phyloP scores from a whole-genome alignment of 2,888 invertebrate genomes.

The Arenicola marina region DNA sequence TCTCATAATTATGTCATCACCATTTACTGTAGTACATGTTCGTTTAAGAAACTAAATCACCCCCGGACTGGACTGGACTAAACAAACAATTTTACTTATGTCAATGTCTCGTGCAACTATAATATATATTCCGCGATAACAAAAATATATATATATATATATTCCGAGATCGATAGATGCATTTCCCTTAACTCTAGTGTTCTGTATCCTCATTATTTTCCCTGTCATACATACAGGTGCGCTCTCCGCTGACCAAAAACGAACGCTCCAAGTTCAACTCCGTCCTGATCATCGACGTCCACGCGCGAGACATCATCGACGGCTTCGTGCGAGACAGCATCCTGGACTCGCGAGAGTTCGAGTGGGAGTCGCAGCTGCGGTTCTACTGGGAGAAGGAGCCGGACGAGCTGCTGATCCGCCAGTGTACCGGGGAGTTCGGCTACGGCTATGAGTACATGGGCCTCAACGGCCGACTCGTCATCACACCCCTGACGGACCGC shows the following conservation, averaged over 20 bases:
- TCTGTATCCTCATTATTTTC: background rate
- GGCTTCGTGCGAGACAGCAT: constrained; percentile 72
- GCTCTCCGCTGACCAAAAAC: constrained; percentile 75
- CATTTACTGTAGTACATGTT: too few relatives aligned
- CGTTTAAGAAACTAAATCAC: too few relatives aligned
- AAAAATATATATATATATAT: too few relatives aligned
- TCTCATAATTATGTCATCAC: too few relatives aligned
- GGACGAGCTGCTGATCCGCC: constrained; percentile 80
- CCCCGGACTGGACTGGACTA: too few relatives aligned
- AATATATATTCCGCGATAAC: too few relatives aligned
- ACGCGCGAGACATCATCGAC: constrained; percentile 88
- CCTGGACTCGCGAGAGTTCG: constrained; percentile 81
- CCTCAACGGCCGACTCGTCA: constrained; percentile 84
- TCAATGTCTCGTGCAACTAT: too few relatives aligned
- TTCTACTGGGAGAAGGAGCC: constrained; percentile 87
- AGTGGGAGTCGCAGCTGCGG: constrained; percentile 91
- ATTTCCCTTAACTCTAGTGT: too few relatives aligned
- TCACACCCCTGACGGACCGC: constrained; percentile 89
- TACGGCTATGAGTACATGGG: constrained; percentile 98
- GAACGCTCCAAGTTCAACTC: constrained; percentile 87
- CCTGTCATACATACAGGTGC: constrained; percentile 63
- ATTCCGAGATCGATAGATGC: too few relatives aligned
- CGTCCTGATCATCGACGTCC: constrained; percentile 87
- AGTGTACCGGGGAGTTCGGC: constrained; percentile 81
- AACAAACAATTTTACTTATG: too few relatives aligned